Evolutionary conservation across 1,140 invertebrate genomes (phyloP).

Genomic region (Lasioglossum baleicum): DNA sequence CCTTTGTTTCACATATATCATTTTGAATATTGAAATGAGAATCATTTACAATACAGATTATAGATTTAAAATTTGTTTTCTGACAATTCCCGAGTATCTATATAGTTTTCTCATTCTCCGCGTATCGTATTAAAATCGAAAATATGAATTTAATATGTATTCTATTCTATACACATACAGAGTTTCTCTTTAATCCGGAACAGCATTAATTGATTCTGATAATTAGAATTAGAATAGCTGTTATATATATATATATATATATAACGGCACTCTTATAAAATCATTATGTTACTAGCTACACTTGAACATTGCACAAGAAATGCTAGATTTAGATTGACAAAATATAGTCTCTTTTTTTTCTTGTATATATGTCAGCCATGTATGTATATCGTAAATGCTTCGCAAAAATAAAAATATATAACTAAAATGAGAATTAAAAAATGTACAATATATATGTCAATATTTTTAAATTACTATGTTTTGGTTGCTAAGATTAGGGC

Average conservation of each 20-base stretch:
- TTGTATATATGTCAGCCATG: conserved; percentile 12
- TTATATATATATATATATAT: conserved; percentile 18
- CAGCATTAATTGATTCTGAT: conserved; percentile 11
- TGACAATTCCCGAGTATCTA: not conserved
- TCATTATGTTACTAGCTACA: conserved; percentile 32
- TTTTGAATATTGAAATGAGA: conserved; percentile 27
- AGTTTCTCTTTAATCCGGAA: conserved; percentile 17
- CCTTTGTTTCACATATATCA: conserved; percentile 2
- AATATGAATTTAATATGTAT: conserved; percentile 29
- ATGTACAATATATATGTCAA: conserved; percentile 15
- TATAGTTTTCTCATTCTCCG: not conserved
- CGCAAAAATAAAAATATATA: conserved; percentile 11
- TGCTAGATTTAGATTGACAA: conserved; percentile 45
- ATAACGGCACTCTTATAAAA: conserved; percentile 36
- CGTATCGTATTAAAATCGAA: conserved; percentile 33
- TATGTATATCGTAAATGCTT: conserved; percentile 14
- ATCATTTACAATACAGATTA: conserved; percentile 28
- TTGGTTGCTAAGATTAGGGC: conserved; percentile 24
- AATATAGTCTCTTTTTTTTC: conserved; percentile 40
- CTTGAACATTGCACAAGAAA: conserved; percentile 55
- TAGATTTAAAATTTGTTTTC: conserved; percentile 21
- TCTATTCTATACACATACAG: conserved; percentile 40
- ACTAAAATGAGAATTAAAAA: conserved; percentile 27
- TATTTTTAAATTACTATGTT: conserved; percentile 26
- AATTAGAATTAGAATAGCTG: not conserved